These are phyloP conservation scores for Eulemur albifrons DNA, from an alignment of 2,797 vertebrate genomes.

Conservation along the genomic window DNA sequence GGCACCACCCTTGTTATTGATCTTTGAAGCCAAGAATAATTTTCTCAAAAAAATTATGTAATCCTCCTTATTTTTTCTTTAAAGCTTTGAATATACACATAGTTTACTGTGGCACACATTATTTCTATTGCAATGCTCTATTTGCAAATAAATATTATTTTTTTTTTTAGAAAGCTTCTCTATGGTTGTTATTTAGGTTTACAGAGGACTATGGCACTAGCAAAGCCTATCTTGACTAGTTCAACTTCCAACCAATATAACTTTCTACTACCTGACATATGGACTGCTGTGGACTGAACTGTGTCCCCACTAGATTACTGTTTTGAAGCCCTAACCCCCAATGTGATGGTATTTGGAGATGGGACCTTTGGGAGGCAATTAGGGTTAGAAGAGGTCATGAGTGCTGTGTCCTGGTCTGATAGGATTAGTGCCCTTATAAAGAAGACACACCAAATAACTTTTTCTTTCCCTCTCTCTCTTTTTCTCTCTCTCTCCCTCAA, in stretches of 20 bases:
- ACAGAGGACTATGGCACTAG: not conserved
- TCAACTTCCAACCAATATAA: not conserved
- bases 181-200: not conserved
- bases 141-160: not conserved
- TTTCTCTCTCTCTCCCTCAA: rapidly evolving
- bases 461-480: not conserved
- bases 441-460: not conserved
- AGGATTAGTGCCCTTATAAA: not conserved
- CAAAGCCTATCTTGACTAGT: not conserved
- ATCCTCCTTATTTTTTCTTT: not conserved
- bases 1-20: not conserved
- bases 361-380: not conserved
- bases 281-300: not conserved
- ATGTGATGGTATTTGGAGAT: not conserved
- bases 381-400: not conserved
- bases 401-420: not conserved
- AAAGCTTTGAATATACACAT: not conserved
- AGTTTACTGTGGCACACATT: not conserved
- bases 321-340: not conserved
- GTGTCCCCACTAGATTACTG: not conserved
- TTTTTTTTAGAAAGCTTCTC: not conserved
- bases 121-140: not conserved
- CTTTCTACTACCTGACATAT: not conserved
- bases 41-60: not conserved
- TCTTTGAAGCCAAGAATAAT: not conserved